Conservation (phyloP, 2,888 invertebrate genomes). For the Dicycla oo region DNA sequence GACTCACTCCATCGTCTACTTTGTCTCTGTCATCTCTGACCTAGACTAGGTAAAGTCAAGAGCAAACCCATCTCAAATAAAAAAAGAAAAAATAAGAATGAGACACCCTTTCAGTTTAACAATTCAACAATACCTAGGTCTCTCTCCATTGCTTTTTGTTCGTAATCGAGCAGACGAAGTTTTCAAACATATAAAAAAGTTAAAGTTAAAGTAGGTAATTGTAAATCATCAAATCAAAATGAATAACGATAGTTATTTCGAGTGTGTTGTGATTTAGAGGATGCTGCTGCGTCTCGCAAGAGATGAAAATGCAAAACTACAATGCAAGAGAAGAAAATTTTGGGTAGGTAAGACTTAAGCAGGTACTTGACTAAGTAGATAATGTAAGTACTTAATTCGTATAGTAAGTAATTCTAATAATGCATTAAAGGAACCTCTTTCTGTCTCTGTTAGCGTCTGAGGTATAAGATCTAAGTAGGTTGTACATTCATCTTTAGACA, state of each 20-base stretch:
- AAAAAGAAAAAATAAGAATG: too few species aligned
- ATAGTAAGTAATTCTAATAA: not conserved
- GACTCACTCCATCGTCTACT: too few species aligned
- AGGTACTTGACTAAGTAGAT: not conserved
- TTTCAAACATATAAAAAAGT: not conserved
- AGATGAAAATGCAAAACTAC: not conserved
- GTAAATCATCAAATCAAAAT: not conserved
- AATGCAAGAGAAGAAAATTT: not conserved
- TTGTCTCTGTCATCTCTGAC: too few species aligned
- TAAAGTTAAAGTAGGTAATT: too few species aligned
- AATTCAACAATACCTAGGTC: not conserved
- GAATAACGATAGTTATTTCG: not conserved
- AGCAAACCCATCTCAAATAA: too few species aligned
- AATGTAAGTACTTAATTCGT: not conserved
- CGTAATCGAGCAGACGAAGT: not conserved
- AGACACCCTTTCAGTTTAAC: not conserved
- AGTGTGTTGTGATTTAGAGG: not conserved
- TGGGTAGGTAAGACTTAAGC: not conserved
- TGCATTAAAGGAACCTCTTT: not conserved
- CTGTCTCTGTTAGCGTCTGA: constrained; percentile 33
- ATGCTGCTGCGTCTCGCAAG: not conserved
- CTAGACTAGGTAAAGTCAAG: too few species aligned
- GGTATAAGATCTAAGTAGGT: not conserved
- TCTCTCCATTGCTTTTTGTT: not conserved
- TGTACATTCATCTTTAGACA: not conserved